phyloP scores from a whole-genome alignment of 2,888 invertebrate genomes.

The Coelogynopora nodosa region DNA sequence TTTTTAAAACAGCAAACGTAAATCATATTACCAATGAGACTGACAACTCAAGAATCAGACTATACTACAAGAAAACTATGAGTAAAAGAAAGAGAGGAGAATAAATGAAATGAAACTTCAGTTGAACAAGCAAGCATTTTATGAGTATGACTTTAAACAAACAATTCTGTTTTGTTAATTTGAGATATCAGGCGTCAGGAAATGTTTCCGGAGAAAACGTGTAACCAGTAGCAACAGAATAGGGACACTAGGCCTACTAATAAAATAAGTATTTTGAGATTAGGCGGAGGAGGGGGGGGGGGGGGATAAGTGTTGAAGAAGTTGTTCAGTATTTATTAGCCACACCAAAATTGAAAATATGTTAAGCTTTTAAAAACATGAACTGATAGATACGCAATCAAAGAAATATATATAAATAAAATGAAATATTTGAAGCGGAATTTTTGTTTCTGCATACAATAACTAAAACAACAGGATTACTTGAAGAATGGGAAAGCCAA shows the following conservation, averaged over 20 bases:
- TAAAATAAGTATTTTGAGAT: not conserved
- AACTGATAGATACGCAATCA: not conserved
- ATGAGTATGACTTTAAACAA: not conserved
- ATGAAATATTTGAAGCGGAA: not conserved
- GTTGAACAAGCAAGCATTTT: not conserved
- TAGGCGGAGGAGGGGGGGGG: not conserved
- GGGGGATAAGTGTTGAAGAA: not conserved
- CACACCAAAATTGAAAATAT: not conserved
- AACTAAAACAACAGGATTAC: not conserved
- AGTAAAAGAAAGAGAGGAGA: not conserved
- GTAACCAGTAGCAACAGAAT: not conserved
- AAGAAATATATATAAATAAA: not conserved
- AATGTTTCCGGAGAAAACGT: not conserved
- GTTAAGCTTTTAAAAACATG: not conserved
- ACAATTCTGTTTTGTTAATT: not conserved
- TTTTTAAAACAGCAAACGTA: not conserved
- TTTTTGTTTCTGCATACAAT: not conserved
- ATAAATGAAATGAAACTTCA: not conserved
- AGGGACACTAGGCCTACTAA: not conserved
- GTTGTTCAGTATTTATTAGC: not conserved
- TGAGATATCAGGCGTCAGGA: not conserved
- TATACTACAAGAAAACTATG: not conserved
- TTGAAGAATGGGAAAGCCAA: not conserved
- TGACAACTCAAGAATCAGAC: not conserved
- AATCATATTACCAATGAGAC: not conserved